These are phyloP conservation scores for Agrenia bidenticulata DNA, from an alignment of 2,888 invertebrate species.

Conservation along the genomic window DNA sequence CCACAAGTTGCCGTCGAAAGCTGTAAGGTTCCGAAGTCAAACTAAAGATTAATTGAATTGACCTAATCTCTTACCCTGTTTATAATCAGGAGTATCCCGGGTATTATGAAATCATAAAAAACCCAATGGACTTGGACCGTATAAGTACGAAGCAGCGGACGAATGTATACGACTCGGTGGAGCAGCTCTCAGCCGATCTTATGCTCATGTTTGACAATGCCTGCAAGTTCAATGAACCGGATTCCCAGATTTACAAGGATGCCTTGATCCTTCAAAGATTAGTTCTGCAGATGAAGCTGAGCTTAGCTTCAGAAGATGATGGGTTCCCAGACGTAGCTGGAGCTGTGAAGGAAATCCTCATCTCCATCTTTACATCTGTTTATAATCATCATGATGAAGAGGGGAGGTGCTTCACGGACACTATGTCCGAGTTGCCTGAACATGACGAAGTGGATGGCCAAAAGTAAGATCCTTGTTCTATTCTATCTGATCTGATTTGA, in stretches of 20 bases:
- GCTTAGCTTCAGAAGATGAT: constrained; percentile 73
- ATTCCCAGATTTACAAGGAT: constrained; percentile 96
- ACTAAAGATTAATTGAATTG: constrained; percentile 1
- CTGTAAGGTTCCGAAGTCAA: constrained; percentile 60
- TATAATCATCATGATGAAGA: constrained; percentile 97
- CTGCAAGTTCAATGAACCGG: constrained; percentile 93
- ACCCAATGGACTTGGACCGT: constrained; percentile 93
- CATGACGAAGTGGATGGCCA: constrained; percentile 73
- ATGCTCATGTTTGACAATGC: constrained; percentile 94
- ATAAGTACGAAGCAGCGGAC: constrained; percentile 83
- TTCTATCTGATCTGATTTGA: constrained; percentile 17
- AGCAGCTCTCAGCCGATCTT: constrained; percentile 85
- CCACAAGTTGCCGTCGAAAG: constrained; percentile 89
- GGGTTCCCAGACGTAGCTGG: constrained; percentile 82
- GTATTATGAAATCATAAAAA: constrained; percentile 95
- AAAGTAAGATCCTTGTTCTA: constrained; percentile 60
- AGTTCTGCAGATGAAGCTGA: constrained; percentile 86
- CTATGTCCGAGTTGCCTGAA: constrained; percentile 89
- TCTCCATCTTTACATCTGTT: constrained; percentile 86
- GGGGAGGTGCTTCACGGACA: constrained; percentile 94
- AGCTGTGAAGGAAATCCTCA: constrained; percentile 85
- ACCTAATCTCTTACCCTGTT: background rate
- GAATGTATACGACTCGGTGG: constrained; percentile 73
- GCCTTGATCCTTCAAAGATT: constrained; percentile 88
- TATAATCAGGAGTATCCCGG: constrained; percentile 79